A percentile compares a stretch with the other conserved stretches of the same genome.
Conservation (phyloP, 2,797 vertebrate species). For the Karalla daura region DNA sequence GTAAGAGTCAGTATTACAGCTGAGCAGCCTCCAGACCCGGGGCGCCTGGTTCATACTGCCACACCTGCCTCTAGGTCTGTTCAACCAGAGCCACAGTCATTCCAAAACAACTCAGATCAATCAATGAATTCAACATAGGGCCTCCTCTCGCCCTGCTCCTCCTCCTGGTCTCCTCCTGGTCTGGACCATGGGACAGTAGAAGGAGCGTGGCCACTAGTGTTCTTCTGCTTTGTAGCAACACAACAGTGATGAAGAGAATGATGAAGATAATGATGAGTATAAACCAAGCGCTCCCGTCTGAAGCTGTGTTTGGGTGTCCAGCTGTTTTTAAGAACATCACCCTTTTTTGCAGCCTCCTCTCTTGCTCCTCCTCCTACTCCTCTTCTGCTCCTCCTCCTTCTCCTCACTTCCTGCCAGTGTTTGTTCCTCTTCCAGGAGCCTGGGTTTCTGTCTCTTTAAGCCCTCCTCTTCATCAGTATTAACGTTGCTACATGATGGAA, state of each 20-base stretch:
- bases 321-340: neutral
- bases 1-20: constrained; percentile 82
- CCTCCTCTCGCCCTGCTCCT: too few relatives aligned
- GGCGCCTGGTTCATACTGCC: neutral
- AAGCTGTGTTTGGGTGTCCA: neutral
- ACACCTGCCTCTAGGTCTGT: neutral
- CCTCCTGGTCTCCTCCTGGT: too few relatives aligned
- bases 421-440: constrained; percentile 11
- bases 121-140: too few relatives aligned
- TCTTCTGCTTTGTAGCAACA: too few relatives aligned
- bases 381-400: constrained; percentile 4
- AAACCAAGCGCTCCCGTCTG: neutral
- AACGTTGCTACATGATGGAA: neutral
- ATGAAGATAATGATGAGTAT: too few relatives aligned
- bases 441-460: neutral
- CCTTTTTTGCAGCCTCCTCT: neutral
- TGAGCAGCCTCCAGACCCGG: constrained; percentile 15
- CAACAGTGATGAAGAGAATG: too few relatives aligned
- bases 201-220: too few relatives aligned
- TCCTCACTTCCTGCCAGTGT: neutral
- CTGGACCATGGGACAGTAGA: too few relatives aligned
- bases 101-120: too few relatives aligned
- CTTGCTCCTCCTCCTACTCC: neutral
- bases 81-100: too few relatives aligned
- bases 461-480: constrained; percentile 18